A percentile compares a stretch with the other conserved stretches of the same genome.
These are phyloP conservation scores for Agapornis canus DNA, from an alignment of 2,797 vertebrate species.

Conservation along the genomic window DNA sequence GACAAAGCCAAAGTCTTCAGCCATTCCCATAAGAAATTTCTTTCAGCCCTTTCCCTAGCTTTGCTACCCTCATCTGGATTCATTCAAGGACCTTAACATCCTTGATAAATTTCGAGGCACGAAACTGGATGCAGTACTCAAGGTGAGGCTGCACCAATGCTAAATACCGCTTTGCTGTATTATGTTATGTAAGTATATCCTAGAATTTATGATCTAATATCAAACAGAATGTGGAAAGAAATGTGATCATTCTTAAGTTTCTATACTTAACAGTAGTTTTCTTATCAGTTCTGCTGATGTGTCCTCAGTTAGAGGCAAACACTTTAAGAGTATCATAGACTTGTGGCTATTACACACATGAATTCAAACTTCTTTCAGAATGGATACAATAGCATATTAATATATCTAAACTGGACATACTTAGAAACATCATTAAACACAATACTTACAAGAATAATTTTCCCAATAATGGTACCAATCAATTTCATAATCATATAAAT, in stretches of 20 bases:
- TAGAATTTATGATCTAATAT: neutral
- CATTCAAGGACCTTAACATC: neutral
- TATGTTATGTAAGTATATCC: neutral
- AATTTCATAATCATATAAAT: neutral
- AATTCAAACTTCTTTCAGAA: neutral
- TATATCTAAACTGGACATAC: neutral
- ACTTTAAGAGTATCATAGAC: neutral
- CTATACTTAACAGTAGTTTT: neutral
- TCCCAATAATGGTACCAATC: neutral
- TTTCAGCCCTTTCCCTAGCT: neutral
- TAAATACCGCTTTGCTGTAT: neutral
- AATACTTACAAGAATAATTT: neutral
- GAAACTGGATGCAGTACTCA: neutral
- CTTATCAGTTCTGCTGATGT: neutral
- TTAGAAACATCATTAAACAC: neutral
- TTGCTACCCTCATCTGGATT: neutral
- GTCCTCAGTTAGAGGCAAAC: neutral
- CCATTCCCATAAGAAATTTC: fast-evolving
- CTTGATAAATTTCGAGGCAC: neutral
- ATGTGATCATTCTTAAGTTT: neutral
- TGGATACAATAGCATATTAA: neutral
- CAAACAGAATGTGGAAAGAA: neutral
- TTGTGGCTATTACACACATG: neutral
- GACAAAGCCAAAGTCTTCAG: neutral
- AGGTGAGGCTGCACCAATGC: neutral